Evolutionary conservation across 2,113 vertebrate species (phyloP), one percentile per base, ranked within the genome.

Genomic region (Ciconia stormi): DNA sequence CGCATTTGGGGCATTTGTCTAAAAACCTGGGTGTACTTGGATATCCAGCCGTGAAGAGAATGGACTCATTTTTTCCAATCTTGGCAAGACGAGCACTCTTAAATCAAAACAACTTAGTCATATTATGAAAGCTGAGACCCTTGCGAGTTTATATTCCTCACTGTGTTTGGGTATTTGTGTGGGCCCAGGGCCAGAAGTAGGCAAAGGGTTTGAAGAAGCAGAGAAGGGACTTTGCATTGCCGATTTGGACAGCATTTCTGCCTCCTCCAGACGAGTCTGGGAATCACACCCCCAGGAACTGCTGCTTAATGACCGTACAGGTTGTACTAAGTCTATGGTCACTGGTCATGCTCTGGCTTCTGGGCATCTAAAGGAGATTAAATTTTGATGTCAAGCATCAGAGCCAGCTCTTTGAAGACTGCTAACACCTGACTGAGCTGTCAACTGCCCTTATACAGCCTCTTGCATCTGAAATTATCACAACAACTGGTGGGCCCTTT

Each of bases 61-160:
- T 10, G 29, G 79, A 73, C 92, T 95, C 30, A 93, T 96, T 95
- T 95, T 95, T 96, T 97, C 95, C 95, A 89, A 67, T 93, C 94
- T 95, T 97, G 97, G 94, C 95, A 95, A 94, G 89, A 94, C 7
- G 0, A 90, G 55, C 49, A 56, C 29, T 67, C 66, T 87, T 95
- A 93, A 96, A 97, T 96, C 86, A 95, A 97, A 97, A 96, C 91
- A 96, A 97, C 86, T 92, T 89, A 94, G 94, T 94, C 89, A 87
- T 93, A 91, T 95, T 95, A 95, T 93, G 96, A 95, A 97, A 94
- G 79, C 79, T 87, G 89, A 97, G 71, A 82, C 42, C 47, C 92
- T 87, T 96, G 82, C 21, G 32, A 92, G 77, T 93, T 93, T 96
- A 97, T 91, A 84, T 87, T 93, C 80, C 89, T 84, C 0, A 0